Evolutionary conservation across 2,888 invertebrate species (phyloP), one percentile per base, ranked within the genome.

Genomic region (Eilema sororculum): DNA sequence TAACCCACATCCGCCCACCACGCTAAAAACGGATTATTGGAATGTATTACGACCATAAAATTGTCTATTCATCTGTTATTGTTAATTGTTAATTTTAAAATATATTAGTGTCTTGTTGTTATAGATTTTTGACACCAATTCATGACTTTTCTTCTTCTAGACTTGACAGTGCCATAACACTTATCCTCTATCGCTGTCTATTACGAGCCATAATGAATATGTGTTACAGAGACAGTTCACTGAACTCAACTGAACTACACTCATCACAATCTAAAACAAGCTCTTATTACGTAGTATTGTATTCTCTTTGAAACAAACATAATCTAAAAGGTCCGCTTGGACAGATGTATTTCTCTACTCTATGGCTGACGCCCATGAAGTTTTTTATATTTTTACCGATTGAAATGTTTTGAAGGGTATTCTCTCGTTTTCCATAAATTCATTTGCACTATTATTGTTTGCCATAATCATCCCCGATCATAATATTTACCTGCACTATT

Each of bases 1-100:
- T 70, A 64, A 69, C 78, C 80, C 70, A 73, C 82, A 77, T 75
- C 69, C 82, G 75, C 71, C 71, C 76, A 78, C 71, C 69, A 73
- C 72, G 65, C 73, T 72, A 74, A 65, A 71, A 58, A 79, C 75
- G 62, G 65, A 63, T 73, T 41, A 72, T 71, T 75, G 71, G 60
- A 75, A 73, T 65, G 52, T 68, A 56, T 60, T 67, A 69, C 64
- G 59, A 74, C 70, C 75, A 79, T 71, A 74, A 78, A 75, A 76
- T 78, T 67, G 65, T 66, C 65, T 68, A 67, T 77, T 74, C 75
- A 80, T 78, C 72, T 75, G 75, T 68, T 71, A 59, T 64, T 73
- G 30, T 58, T 67, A 76, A 59, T 64, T 73, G 30, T 58, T 67
- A 76, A 82, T 74, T 75, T 68, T 71, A 71, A 67, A 67, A 69